Evolutionary conservation across 1,140 invertebrate species (phyloP), one percentile per base, ranked within the genome.

Genomic region (Drosophila mayri): DNA sequence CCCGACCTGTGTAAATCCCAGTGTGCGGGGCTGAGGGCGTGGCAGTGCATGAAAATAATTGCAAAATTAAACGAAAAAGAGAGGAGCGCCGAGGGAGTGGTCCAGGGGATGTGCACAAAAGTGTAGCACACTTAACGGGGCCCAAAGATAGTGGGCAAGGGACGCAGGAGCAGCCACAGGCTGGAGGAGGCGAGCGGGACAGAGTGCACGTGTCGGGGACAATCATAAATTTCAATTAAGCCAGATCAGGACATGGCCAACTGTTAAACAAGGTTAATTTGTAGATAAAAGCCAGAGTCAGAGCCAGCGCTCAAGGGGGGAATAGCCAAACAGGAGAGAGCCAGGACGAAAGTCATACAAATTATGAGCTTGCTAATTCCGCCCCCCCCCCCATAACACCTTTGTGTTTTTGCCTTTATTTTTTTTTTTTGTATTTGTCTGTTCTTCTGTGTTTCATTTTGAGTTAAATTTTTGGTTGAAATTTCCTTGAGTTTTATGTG

Each of bases 171-270:
- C 10, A 8, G 16, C 38, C 9, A 44, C 30, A 4, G 18, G 16
- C 9, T 8, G 44, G 32, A 76, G 58, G 1, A 8, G 16, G 38
- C 4, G 4, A n/a, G 16, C 9, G 5, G 28, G 46, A 57, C 61
- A 44, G 40, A 28, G 37, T 60, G 67, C 70, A 73, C 70, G 70
- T 70, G 66, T 70, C 28, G 66, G 78, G 57, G 46, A 83, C 72
- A 74, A 64, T 60, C 84, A 87, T 87, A 87, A 87, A 87, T 87
- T 83, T 87, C 79, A 87, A 87, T 87, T 88, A 87, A 88, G 76
- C 75, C 75, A 77, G 50, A 78, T 70, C 74, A 55, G 63, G 63
- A 67, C 70, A 74, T 61, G 55, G 63, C 62, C 64, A 77, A 65
- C 60, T 44, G 63, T 77, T 77, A 67, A 76, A 76, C 73, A 77